A percentile compares a stretch with the other conserved stretches of the same genome.
phyloP scores from a whole-genome alignment of 2,113 vertebrate genomes.

The Otocyon megalotis region DNA sequence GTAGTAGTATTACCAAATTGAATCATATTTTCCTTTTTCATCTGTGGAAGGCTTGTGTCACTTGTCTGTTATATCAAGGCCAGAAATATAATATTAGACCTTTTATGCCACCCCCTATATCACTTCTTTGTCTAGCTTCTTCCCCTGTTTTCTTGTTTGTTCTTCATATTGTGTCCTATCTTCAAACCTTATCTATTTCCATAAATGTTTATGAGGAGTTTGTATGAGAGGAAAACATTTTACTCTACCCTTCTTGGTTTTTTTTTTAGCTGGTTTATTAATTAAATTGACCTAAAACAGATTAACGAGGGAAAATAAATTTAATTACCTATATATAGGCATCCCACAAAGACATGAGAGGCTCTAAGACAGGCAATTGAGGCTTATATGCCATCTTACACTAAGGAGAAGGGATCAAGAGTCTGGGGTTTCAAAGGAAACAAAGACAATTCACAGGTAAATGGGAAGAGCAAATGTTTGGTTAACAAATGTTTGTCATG shows the following conservation, averaged over 20 bases:
- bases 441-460: not conserved
- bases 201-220: conserved; percentile 7
- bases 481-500: not conserved
- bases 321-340: not conserved
- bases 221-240: not conserved
- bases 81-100: not conserved
- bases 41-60: not conserved
- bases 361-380: not conserved
- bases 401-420: not conserved
- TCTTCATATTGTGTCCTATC: not conserved
- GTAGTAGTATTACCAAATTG: not conserved
- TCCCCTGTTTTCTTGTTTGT: not conserved
- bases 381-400: not conserved
- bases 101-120: not conserved
- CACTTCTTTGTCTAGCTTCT: not conserved
- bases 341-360: not conserved
- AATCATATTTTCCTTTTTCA: not conserved
- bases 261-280: not conserved
- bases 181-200: not conserved
- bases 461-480: not conserved
- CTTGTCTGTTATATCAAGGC: not conserved
- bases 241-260: not conserved
- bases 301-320: not conserved
- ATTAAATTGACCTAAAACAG: not conserved
- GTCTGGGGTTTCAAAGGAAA: not conserved